phyloP scores from a whole-genome alignment of 2,113 vertebrate genomes.

The Herpetotheres cachinnans region DNA sequence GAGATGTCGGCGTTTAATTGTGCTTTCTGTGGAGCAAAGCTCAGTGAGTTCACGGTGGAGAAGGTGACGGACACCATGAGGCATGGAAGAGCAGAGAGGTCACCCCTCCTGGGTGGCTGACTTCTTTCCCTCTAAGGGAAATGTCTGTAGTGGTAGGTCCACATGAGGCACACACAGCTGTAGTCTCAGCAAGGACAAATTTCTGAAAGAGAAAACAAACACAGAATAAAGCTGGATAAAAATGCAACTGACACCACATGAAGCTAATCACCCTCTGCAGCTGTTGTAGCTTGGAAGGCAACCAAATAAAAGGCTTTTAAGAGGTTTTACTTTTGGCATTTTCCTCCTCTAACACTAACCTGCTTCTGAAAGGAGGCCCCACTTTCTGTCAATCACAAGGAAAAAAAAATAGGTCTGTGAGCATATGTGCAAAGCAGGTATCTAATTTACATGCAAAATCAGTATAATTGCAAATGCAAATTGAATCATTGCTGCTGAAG shows the following conservation, averaged over 20 bases:
- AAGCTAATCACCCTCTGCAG: constrained; percentile 46
- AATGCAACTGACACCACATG: constrained; percentile 2
- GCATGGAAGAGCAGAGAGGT: not conserved
- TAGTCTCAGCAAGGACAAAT: constrained; percentile 11
- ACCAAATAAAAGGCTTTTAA: constrained; percentile 16
- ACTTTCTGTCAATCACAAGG: not conserved
- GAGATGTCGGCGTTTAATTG: rapidly evolving
- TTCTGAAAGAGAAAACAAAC: not conserved
- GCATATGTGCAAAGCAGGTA: not conserved
- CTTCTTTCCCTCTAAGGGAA: not conserved
- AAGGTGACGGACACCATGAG: not conserved
- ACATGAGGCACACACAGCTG: not conserved
- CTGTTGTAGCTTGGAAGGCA: constrained; percentile 38
- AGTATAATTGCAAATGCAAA: constrained; percentile 5
- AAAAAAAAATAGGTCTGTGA: not conserved
- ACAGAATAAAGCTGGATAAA: not conserved
- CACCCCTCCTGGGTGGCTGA: not conserved
- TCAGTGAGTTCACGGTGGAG: rapidly evolving
- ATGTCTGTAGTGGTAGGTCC: not conserved
- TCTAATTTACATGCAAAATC: constrained; percentile 7
- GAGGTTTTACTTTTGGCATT: not conserved
- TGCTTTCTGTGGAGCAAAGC: not conserved
- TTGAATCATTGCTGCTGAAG: not conserved
- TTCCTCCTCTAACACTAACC: not conserved
- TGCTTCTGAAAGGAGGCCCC: not conserved